Percentiles rank a stretch among this genome's conserved stretches.
Evolutionary conservation across 2,888 invertebrate species (phyloP).

Genomic region (Acrobasis suavella): DNA sequence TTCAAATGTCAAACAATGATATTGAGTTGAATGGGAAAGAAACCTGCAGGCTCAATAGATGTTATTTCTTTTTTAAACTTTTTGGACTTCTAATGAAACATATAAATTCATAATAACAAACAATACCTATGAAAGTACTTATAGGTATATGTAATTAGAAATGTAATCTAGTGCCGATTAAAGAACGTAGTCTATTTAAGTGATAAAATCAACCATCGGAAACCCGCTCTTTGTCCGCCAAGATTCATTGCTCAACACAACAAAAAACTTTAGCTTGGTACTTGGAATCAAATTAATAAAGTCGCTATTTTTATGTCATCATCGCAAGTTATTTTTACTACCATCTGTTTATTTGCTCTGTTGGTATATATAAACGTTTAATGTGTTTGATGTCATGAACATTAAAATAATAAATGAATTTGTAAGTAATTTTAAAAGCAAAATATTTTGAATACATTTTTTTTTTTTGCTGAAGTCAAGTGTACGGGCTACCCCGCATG

Average conservation of each 20-base stretch:
- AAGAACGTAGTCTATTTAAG: slow-evolving; percentile 12
- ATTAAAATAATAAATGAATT: too few relatives aligned
- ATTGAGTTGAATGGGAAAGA: too few relatives aligned
- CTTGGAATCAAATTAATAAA: slow-evolving; percentile 5
- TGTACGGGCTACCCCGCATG: too few relatives aligned
- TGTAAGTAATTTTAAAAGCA: too few relatives aligned
- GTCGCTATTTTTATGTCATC: not conserved
- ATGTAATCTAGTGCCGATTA: slow-evolving; percentile 1
- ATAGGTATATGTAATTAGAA: not conserved
- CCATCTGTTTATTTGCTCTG: not conserved
- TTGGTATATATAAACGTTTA: not conserved
- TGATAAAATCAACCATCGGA: slow-evolving; percentile 13
- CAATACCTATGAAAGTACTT: not conserved
- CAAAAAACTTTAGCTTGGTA: not conserved
- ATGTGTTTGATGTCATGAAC: not conserved
- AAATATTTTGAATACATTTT: too few relatives aligned
- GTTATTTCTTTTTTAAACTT: too few relatives aligned
- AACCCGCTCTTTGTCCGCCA: slow-evolving; percentile 11
- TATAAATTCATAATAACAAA: not conserved
- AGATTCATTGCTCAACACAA: slow-evolving; percentile 8
- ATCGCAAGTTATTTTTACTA: slow-evolving; percentile 11
- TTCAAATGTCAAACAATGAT: too few relatives aligned
- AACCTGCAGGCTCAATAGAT: too few relatives aligned
- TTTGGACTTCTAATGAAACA: too few relatives aligned
- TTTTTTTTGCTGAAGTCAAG: too few relatives aligned